Conservation (phyloP, 2,888 invertebrate species). For the Nomada flava region DNA sequence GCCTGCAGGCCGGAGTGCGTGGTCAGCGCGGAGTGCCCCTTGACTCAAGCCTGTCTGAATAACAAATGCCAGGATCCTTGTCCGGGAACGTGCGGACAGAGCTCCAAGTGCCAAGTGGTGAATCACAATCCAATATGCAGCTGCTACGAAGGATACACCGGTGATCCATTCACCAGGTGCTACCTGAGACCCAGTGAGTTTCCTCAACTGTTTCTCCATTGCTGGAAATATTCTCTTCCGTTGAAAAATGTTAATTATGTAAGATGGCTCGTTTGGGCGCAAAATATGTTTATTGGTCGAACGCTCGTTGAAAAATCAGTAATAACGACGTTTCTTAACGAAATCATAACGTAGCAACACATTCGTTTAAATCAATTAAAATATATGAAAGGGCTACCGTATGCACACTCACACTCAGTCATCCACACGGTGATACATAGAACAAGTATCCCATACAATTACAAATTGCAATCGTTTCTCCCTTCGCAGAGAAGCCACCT, state of each 20-base stretch:
- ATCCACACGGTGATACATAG: too few species aligned
- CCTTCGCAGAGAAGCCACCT: constrained; percentile 59
- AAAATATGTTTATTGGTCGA: too few species aligned
- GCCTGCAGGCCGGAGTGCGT: constrained; percentile 93
- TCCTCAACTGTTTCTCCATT: neutral
- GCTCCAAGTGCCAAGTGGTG: constrained; percentile 91
- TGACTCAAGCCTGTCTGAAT: constrained; percentile 90
- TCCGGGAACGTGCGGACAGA: constrained; percentile 91
- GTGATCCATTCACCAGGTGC: constrained; percentile 90
- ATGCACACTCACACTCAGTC: too few species aligned
- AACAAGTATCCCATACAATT: too few species aligned
- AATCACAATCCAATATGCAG: constrained; percentile 94
- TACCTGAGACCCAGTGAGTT: constrained; percentile 85
- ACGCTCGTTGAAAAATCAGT: too few species aligned
- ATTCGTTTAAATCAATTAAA: too few species aligned
- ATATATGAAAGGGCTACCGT: too few species aligned
- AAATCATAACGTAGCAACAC: too few species aligned
- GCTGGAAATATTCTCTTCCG: too few species aligned
- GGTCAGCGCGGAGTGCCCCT: constrained; percentile 91
- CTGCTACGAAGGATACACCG: constrained; percentile 89
- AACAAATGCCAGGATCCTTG: constrained; percentile 93
- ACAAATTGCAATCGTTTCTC: neutral
- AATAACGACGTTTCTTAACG: too few species aligned
- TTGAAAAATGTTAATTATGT: too few species aligned
- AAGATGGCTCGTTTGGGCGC: too few species aligned